Base-by-base conservation (phyloP, 2,113 vertebrate species). In the Mionectes macconnelli region DNA sequence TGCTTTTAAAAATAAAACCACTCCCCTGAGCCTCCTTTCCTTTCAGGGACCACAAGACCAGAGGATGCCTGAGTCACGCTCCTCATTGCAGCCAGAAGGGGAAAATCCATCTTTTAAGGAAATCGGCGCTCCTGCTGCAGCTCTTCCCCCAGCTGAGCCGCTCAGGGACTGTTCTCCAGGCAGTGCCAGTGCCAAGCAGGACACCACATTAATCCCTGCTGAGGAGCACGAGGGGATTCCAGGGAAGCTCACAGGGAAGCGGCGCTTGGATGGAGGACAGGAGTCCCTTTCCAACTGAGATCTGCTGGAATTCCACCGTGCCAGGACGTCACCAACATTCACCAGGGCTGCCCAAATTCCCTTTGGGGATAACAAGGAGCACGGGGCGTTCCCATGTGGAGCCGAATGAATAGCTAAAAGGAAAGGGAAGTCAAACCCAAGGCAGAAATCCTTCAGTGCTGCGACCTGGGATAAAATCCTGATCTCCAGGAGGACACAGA, bases 371-470 rank as follows among this genome's bases (percentile, higher is more conserved):
- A 76, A 35, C 47, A 5, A 49, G 55, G 55, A 83, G 63, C 79
- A 56, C 31, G 21, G 90, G 84, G 76, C 56, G 23, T 81, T 93
- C 66, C 33, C 93, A 68, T 45, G 33, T 1, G 77, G 64, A 90
- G 75, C 37, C 15, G 92, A 97, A 97, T 94, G 96, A 97, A 97
- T 79, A 97, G 95, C 78, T 95, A 87, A 95, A 90, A 94, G 4
- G 45, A 96, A 63, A 33, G 44, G 77, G 68, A 57, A 77, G 59
- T 57, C 57, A 60, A 89, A 70, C 10, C 2, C 24, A 13, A 35
- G 56, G 64, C 35, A 37, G 76, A 76, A 47, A 84, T 72, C 86
- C 87, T 86, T 90, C 87, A 49, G 42, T 35, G 8, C 80, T 7
- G 69, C 7, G 80, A 56, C 57, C 90, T 5, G 42, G 79, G 55